phyloP scores from a whole-genome alignment of 2,888 invertebrate genomes.

The Mimas tiliae region DNA sequence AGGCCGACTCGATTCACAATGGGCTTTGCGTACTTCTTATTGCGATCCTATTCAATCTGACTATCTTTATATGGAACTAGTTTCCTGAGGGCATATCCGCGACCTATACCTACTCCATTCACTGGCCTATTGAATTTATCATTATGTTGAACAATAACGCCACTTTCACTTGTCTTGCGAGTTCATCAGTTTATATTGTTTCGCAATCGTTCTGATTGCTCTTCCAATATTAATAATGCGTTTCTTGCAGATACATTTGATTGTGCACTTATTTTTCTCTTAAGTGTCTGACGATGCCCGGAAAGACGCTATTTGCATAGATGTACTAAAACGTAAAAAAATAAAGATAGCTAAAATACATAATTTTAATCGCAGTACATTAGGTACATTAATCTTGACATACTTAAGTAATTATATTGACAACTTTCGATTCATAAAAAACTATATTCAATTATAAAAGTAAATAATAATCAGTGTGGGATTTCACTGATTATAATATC shows the following conservation, averaged over 20 bases:
- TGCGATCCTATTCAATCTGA: conserved; percentile 77
- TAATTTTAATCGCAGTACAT: no score
- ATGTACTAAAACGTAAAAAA: no score
- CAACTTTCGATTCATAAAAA: background rate
- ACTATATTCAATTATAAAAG: background rate
- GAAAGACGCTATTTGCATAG: no score
- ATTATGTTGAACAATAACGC: conserved; percentile 43
- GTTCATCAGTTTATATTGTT: conserved; percentile 22
- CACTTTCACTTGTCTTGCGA: conserved; percentile 47
- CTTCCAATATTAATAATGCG: background rate
- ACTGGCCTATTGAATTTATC: conserved; percentile 59
- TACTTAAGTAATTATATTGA: background rate
- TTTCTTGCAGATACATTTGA: background rate
- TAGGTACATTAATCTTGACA: no score
- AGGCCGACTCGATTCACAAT: conserved; percentile 73
- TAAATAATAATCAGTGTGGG: background rate
- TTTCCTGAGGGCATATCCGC: conserved; percentile 71
- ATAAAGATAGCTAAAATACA: no score
- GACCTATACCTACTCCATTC: conserved; percentile 49
- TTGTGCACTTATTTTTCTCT: background rate
- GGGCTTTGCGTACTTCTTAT: conserved; percentile 67
- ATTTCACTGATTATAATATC: background rate
- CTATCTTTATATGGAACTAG: conserved; percentile 78
- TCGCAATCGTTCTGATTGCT: conserved; percentile 10
- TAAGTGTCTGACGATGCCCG: no score